phyloP scores from a whole-genome alignment of 92 coral and sea anemone species.

The Nematostella vectensis region DNA sequence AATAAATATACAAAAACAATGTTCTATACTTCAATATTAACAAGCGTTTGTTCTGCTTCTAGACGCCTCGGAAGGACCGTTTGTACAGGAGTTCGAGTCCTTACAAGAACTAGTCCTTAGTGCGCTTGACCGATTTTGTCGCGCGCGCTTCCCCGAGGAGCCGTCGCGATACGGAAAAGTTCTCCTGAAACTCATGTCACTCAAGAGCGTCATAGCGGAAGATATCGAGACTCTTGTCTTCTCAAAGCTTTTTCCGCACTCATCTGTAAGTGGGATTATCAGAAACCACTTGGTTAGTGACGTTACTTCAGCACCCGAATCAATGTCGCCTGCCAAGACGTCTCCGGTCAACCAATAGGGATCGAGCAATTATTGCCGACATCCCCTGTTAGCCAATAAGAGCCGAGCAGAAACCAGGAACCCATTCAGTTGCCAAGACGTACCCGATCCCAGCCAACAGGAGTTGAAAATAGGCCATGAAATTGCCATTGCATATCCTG shows the following conservation, averaged over 20 bases:
- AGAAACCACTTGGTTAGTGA: slow-evolving; percentile 46
- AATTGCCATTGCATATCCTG: too few species aligned
- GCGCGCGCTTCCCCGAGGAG: slow-evolving; percentile 45
- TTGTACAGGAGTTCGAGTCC: slow-evolving; percentile 39
- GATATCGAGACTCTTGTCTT: slow-evolving; percentile 41
- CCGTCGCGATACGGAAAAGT: slow-evolving; percentile 45
- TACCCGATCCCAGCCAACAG: too few species aligned
- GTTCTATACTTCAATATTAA: too few species aligned
- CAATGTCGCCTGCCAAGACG: slow-evolving; percentile 7
- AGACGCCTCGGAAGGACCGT: slow-evolving; percentile 47
- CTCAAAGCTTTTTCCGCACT: slow-evolving; percentile 36
- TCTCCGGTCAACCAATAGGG: too few species aligned
- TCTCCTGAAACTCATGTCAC: slow-evolving; percentile 48
- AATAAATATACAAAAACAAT: too few species aligned
- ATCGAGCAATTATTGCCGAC: too few species aligned
- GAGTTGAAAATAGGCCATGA: too few species aligned
- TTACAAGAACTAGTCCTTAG: slow-evolving; percentile 37
- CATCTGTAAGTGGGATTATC: slow-evolving; percentile 39
- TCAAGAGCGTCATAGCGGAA: slow-evolving; percentile 34
- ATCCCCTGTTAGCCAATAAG: too few species aligned
- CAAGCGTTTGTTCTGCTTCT: neutral
- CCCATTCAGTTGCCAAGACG: too few species aligned
- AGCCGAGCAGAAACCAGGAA: too few species aligned
- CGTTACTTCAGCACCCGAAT: neutral
- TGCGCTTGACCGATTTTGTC: slow-evolving; percentile 46